Base-by-base conservation (phyloP, 2,888 invertebrate species). In the Conistra vaccinii region DNA sequence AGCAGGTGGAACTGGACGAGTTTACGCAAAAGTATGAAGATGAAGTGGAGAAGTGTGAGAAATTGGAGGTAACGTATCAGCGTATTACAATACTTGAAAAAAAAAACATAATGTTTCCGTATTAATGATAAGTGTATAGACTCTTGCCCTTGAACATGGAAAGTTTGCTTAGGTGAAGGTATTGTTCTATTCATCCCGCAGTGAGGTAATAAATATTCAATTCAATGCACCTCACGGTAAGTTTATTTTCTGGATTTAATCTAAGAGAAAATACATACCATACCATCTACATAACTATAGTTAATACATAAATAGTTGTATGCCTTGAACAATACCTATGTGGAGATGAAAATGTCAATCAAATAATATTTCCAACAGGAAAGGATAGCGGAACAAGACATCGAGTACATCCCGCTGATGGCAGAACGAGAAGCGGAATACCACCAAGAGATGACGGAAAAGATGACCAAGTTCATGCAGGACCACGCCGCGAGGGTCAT, bases 401-500 rank as follows among this genome's bases (percentile, higher is more conserved):
- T 91, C 62, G 94, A 97, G 68, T 97, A 97, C 87, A 89, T 94
- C 14, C 95, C 95, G 2, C 89, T 97, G 60, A 97, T 97, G 97
- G 94, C 89, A n/a, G 97, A 97, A 85, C 96, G 97, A 81, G 96
- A 96, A 73, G 94, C 89, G 32, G 97, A 97, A 82, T 97, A 97
- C 85, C 96, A 97, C 78, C 92, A 93, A 68, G 95, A 97, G 89
- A 95, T 96, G 94, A 92, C 94, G 48, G 95, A 95, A 82, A 97
- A 97, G 92, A 95, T 96, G 94, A 91, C 91, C 63, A 93, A 92
- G 88, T 96, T 96, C 92, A 88, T 92, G 12, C 10, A 90, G 66
- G 95, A 95, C 67, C 96, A 96, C 83, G 95, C 95, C 0, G 95
- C 95, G 29, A 92, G 95, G 69, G 94, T 96, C 57, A 94, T 96